These are phyloP conservation scores for Paramisgurnus dabryanus DNA, from an alignment of 2,113 vertebrate genomes.

Conservation along the genomic window DNA sequence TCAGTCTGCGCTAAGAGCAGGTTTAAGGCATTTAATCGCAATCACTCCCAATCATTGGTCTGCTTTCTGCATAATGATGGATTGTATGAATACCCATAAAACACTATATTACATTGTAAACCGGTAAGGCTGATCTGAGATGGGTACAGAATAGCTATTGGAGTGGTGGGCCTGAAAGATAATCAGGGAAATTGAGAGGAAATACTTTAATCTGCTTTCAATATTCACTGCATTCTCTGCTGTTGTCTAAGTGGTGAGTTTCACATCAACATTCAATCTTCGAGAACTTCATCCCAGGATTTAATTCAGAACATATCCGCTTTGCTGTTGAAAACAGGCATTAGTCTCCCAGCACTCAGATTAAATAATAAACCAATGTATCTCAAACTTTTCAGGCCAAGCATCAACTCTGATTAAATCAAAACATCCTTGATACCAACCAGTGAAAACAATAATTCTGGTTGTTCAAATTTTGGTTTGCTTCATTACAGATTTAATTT, in stretches of 20 bases:
- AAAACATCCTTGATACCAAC: too few species aligned
- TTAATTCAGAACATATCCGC: constrained; percentile 63
- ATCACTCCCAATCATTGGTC: constrained; percentile 26
- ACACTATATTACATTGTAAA: constrained; percentile 25
- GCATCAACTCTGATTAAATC: too few species aligned
- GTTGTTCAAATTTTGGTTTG: too few species aligned
- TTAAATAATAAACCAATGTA: constrained; percentile 6
- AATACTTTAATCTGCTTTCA: constrained; percentile 46
- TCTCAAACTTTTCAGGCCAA: too few species aligned
- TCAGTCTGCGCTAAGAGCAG: constrained; percentile 40
- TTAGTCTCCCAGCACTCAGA: constrained; percentile 58
- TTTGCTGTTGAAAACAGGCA: constrained; percentile 63
- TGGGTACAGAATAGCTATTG: constrained; percentile 1
- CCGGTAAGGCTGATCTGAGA: constrained; percentile 17
- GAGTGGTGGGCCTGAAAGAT: constrained; percentile 42
- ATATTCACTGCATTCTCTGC: constrained; percentile 24
- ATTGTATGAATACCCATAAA: neutral
- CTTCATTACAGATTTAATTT: too few species aligned
- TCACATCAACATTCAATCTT: constrained; percentile 54
- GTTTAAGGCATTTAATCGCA: constrained; percentile 37
- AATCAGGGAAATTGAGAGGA: constrained; percentile 47
- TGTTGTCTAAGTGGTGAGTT: constrained; percentile 45
- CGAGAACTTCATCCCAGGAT: constrained; percentile 62
- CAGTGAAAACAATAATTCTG: too few species aligned
- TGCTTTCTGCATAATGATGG: constrained; percentile 14